Evolutionary conservation across 2,888 invertebrate species (phyloP).

Genomic region (Troides oblongomaculatus): DNA sequence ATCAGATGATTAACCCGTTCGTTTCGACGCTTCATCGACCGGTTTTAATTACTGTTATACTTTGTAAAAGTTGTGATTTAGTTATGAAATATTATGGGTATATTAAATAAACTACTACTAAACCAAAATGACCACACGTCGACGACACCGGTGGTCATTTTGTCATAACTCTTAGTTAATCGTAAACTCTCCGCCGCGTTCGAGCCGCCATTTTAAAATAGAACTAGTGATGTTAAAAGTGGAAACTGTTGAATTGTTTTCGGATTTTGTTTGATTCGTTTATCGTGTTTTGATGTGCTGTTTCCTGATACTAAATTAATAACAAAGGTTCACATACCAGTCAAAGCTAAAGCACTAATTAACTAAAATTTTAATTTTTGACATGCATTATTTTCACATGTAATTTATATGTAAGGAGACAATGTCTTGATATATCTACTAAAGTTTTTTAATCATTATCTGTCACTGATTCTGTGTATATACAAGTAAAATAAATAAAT

Average conservation of each 20-base stretch:
- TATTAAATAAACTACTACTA: conserved; percentile 61
- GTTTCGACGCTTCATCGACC: too few relatives aligned
- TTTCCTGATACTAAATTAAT: conserved; percentile 32
- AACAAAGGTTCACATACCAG: conserved; percentile 18
- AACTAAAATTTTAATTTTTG: too few relatives aligned
- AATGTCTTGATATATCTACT: too few relatives aligned
- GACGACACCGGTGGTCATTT: conserved; percentile 58
- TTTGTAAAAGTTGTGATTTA: conserved; percentile 13
- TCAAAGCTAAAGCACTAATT: background rate
- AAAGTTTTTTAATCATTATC: too few relatives aligned
- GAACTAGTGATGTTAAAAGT: conserved; percentile 40
- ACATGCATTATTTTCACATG: background rate
- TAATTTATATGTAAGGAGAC: background rate
- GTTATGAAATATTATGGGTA: conserved; percentile 37
- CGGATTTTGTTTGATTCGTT: conserved; percentile 44
- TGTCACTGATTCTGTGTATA: too few relatives aligned
- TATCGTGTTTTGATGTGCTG: conserved; percentile 42
- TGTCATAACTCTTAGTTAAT: conserved; percentile 61
- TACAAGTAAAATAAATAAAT: too few relatives aligned
- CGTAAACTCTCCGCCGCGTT: conserved; percentile 56
- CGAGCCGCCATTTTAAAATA: conserved; percentile 64
- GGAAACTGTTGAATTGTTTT: conserved; percentile 46
- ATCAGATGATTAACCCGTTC: too few relatives aligned
- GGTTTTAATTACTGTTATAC: too few relatives aligned
- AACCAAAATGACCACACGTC: conserved; percentile 54